Percentiles rank a stretch among this genome's conserved stretches.
Conservation (phyloP, 2,113 vertebrate genomes). For the Ariopsis seemanni region DNA sequence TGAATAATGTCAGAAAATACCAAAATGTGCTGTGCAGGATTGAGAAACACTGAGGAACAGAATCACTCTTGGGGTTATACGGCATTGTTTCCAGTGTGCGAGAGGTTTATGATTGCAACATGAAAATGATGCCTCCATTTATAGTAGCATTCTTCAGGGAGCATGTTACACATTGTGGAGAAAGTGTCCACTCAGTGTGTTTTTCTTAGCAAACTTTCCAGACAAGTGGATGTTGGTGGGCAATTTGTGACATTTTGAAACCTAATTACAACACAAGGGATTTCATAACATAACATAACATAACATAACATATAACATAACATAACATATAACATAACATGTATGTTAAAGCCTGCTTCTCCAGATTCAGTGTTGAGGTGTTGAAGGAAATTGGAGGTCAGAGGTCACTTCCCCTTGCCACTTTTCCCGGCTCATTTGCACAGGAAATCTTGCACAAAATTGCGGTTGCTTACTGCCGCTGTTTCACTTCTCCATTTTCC, state of each 20-base stretch:
- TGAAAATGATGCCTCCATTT: constrained; percentile 5
- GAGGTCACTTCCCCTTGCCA: constrained; percentile 16
- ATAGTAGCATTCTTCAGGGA: constrained; percentile 14
- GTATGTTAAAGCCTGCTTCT: constrained; percentile 28
- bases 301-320: neutral
- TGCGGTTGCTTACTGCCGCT: constrained; percentile 1
- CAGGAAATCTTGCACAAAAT: constrained; percentile 39
- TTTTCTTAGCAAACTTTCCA: neutral
- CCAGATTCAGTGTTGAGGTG: constrained; percentile 26
- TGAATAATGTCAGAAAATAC: neutral
- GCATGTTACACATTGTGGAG: neutral
- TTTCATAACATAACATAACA: neutral
- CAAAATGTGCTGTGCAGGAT: neutral
- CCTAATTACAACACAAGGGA: neutral
- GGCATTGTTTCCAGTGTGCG: constrained; percentile 7
- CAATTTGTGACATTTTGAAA: neutral
- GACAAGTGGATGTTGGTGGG: neutral
- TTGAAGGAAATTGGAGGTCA: constrained; percentile 29
- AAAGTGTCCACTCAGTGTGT: neutral
- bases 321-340: constrained; percentile 2
- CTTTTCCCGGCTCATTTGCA: constrained; percentile 35
- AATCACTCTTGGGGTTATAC: neutral
- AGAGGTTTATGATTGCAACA: constrained; percentile 9
- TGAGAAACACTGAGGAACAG: neutral
- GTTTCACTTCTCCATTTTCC: neutral